Conservation (phyloP, 2,113 vertebrate species). For the Lichenostomus cassidix region DNA sequence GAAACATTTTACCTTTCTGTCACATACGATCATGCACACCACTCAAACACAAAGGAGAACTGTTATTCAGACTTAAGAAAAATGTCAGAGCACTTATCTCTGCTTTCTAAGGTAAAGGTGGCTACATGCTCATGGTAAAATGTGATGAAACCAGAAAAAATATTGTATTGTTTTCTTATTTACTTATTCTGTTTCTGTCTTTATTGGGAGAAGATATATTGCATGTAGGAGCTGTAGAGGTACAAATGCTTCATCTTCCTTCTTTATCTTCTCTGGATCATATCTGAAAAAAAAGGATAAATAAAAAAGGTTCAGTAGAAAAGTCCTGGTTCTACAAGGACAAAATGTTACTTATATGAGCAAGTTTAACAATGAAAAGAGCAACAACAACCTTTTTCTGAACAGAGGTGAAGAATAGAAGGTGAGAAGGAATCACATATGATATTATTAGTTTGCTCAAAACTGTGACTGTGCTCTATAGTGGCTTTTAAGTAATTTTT, state of each 20-base stretch:
- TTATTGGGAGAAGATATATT: background rate
- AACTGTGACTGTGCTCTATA: background rate
- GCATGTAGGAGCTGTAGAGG: fast-evolving
- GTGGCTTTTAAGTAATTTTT: background rate
- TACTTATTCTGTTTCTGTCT: background rate
- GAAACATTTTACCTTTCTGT: background rate
- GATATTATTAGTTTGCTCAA: background rate
- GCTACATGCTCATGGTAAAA: background rate
- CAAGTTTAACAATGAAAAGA: background rate
- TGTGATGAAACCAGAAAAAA: background rate
- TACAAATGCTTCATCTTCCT: background rate
- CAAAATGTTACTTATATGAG: background rate
- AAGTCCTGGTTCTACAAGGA: background rate
- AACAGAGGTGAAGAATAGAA: background rate
- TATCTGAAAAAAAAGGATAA: background rate
- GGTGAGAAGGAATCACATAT: background rate
- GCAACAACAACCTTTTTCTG: background rate
- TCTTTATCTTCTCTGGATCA: background rate
- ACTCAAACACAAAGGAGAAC: background rate
- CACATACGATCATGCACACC: background rate
- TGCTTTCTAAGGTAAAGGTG: background rate
- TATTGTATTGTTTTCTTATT: background rate
- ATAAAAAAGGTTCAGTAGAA: background rate
- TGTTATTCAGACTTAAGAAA: background rate
- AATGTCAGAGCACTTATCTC: background rate